Conservation (phyloP, 2,888 invertebrate genomes). For the Taphrorychus bicolor region DNA sequence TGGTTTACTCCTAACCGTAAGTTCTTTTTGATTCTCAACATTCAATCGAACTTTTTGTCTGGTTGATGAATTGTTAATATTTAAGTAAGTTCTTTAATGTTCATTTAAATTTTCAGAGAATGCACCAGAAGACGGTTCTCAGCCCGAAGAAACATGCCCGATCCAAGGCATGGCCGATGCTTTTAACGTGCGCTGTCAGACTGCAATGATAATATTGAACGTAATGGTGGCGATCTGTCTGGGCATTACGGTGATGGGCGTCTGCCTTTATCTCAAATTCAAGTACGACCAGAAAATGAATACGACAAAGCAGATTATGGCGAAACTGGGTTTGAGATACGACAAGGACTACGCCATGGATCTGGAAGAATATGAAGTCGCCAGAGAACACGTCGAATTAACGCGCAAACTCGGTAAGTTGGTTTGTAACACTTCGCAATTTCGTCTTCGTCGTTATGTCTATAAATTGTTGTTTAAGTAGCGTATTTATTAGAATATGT, state of each 20-base stretch:
- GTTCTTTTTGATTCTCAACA: not conserved
- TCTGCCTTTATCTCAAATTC: conserved; percentile 68
- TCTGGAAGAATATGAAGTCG: conserved; percentile 88
- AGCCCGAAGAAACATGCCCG: conserved; percentile 68
- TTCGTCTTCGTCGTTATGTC: not conserved
- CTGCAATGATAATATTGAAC: conserved; percentile 72
- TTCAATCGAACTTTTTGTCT: not conserved
- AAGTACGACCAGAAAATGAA: conserved; percentile 74
- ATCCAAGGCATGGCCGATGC: conserved; percentile 72
- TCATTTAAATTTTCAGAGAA: conserved; percentile 26
- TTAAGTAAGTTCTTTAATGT: not conserved
- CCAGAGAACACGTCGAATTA: conserved; percentile 83
- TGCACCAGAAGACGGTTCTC: conserved; percentile 73
- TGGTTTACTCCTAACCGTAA: conserved; percentile 71
- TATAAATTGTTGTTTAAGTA: too few relatives aligned
- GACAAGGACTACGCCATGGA: conserved; percentile 56
- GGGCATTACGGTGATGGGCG: conserved; percentile 62
- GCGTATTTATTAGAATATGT: too few relatives aligned
- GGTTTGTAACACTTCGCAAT: not conserved
- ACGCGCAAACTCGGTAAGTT: conserved; percentile 82
- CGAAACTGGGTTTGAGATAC: conserved; percentile 72
- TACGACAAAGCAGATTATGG: too few relatives aligned
- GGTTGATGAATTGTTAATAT: not conserved
- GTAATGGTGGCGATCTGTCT: conserved; percentile 66
- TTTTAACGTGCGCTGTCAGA: conserved; percentile 75